Conservation (phyloP, 2,113 vertebrate genomes). For the Petrocephalus zakoni region DNA sequence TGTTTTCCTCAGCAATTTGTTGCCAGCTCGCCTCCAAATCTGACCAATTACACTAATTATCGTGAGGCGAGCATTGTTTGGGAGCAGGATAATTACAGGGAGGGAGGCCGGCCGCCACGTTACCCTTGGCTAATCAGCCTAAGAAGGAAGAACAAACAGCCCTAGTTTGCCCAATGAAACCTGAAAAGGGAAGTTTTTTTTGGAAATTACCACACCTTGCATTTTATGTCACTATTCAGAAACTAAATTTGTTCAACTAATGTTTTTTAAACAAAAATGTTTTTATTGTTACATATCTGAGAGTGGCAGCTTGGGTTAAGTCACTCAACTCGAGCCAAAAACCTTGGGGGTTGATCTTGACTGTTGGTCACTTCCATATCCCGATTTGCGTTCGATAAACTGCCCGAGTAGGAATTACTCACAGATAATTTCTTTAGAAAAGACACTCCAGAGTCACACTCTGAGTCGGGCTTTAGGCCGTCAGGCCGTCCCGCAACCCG, state of each 20-base stretch:
- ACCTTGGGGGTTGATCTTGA: not conserved
- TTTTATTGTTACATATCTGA: not conserved
- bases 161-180: not conserved
- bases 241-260: not conserved
- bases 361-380: no score
- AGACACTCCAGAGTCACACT: not conserved
- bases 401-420: not conserved
- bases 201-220: not conserved
- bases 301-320: not conserved
- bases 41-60: conserved; percentile 66
- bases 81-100: conserved; percentile 52
- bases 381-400: not conserved
- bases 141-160: not conserved
- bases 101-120: conserved; percentile 35
- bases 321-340: not conserved
- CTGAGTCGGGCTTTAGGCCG: not conserved
- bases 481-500: not conserved
- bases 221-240: not conserved
- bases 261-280: not conserved
- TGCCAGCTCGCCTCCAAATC: conserved; percentile 52
- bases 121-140: conserved; percentile 2
- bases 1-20: conserved; percentile 54
- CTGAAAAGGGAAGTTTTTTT: not conserved
- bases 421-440: no score
- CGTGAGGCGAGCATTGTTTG: conserved; percentile 46